Base-by-base conservation (phyloP, 2,888 invertebrate species). In the Stenichneumon culpator region DNA sequence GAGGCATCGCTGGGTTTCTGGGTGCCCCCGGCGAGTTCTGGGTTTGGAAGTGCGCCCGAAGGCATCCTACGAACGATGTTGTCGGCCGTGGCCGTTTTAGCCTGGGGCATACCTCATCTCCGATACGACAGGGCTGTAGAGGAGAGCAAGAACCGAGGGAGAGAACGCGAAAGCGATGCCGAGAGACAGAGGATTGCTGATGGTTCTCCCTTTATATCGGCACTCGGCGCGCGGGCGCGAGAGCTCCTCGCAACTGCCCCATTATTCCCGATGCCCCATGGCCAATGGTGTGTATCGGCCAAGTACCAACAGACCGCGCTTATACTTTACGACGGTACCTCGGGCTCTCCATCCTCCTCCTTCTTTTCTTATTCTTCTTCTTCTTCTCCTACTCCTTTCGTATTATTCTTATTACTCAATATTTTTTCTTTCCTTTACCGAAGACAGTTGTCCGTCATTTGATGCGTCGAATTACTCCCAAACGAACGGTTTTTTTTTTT, bases 81-180 rank as follows among this genome's bases (percentile, higher is more conserved):
- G 93, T 93, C 92, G 93, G 93, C 92, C 93, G 92, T 93, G 93
- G 93, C 92, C 92, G 92, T 89, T 91, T 92, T 88, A 73, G 90
- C 92, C 91, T 79, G 74, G 77, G 88, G 93, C 87, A 89, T 84
- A 84, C 77, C 90, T 83, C 83, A 77, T 83, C 79, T 89, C 88
- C 89, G 90, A 90, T 91, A 90, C 91, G 91, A 92, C 90, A 90
- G 90, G 89, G 87, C 77, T 77, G 73, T 54, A 77, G 39, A 63
- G 75, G 73, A 39, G 60, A 54, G 63, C 14, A 36, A 63, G 39
- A 52, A 47, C 54, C 25, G 16, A 68, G 63, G 5, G 67, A 73
- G 60, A 60, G 39, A 68, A 47, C 32, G 70, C 68, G 44, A 16
- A 52, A 72, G 67, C 39, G 69, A 50, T 19, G 57, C 36, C 25